Percentiles rank a stretch among this genome's conserved stretches.
Evolutionary conservation across 2,888 invertebrate species (phyloP).

Genomic region (Scrobipalpa costella): DNA sequence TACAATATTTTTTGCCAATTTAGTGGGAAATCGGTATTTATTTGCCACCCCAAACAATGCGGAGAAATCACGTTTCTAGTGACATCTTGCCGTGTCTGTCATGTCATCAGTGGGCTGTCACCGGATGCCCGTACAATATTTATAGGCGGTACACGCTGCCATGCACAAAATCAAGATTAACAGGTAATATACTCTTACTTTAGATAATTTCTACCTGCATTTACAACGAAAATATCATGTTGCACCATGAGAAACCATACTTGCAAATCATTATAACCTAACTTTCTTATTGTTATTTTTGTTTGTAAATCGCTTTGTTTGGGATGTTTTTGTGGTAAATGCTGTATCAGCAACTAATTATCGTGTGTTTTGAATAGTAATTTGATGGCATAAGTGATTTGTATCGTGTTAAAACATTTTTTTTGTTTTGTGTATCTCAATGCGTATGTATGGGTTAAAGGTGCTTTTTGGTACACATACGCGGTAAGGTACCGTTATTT

Average conservation of each 20-base stretch:
- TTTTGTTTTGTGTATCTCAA: conserved; percentile 8
- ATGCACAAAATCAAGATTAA: conserved; percentile 77
- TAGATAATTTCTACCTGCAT: conserved; percentile 17
- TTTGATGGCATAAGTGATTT: background rate
- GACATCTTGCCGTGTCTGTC: conserved; percentile 35
- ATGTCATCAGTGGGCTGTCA: conserved; percentile 74
- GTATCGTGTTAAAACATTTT: background rate
- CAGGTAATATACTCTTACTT: conserved; percentile 55
- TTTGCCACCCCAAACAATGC: conserved; percentile 27
- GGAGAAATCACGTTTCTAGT: conserved; percentile 32
- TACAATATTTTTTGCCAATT: background rate
- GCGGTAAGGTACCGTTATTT: conserved; percentile 22
- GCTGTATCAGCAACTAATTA: conserved; percentile 7
- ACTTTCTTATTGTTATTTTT: conserved; percentile 40
- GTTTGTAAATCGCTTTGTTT: conserved; percentile 20
- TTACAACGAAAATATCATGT: conserved; percentile 23
- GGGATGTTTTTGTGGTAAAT: conserved; percentile 24
- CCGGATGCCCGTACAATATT: conserved; percentile 73
- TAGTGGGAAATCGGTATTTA: background rate
- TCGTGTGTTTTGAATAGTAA: conserved; percentile 19
- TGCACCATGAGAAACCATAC: conserved; percentile 24
- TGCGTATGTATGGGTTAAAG: conserved; percentile 1
- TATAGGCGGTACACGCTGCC: conserved; percentile 71
- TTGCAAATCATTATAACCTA: conserved; percentile 72
- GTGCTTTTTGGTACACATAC: conserved; percentile 14